Evolutionary conservation across 2,888 invertebrate genomes (phyloP), one percentile per base, ranked within the genome.

Genomic region (Argyra leucocephala): DNA sequence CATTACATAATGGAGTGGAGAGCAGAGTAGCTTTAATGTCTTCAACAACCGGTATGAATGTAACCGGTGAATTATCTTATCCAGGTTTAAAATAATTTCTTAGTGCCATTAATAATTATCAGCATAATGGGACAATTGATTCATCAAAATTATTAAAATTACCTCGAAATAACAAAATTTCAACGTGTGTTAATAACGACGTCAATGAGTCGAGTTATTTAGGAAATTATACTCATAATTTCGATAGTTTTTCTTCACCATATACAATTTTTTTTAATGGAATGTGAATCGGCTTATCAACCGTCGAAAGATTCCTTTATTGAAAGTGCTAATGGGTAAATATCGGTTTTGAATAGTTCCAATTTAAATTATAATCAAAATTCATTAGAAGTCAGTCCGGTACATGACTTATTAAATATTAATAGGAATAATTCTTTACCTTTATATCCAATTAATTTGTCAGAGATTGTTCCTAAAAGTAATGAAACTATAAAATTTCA

Each of bases 341-440:
- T 59, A 22, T 7, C 22, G 10, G 22, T 9, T 12, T 3, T 22
- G 15, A 23, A 15, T 24, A 21, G 7, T 57, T 5, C 57, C 1
- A 10, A 15, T 31, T 31, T 10, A n/a, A 18, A n/a, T 61, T 26
- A 24, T 26, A 24, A 24, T 61, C 31, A 61, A 67, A 77, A 77
- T 67, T 77, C 77, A 66, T 73, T 76, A 61, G 74, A 78, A 61
- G 68, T 78, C 22, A 75, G 76, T n/a, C 77, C 75, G 68, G 78
- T 79, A 36, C 77, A 78, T 68, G 76, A 79, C 73, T 71, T 79
- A 65, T 66, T 79, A 63, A 77, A 78, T 67, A 76, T 76, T 66
- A 78, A 76, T 74, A 76, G 79, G 3, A 78, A 73, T 69, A 74
- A 61, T 7, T 24, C 76, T 22, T 74, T 76, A 31, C 24, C 61